Conservation (phyloP, 2,888 invertebrate genomes). For the Tryphoninae sp. region DNA sequence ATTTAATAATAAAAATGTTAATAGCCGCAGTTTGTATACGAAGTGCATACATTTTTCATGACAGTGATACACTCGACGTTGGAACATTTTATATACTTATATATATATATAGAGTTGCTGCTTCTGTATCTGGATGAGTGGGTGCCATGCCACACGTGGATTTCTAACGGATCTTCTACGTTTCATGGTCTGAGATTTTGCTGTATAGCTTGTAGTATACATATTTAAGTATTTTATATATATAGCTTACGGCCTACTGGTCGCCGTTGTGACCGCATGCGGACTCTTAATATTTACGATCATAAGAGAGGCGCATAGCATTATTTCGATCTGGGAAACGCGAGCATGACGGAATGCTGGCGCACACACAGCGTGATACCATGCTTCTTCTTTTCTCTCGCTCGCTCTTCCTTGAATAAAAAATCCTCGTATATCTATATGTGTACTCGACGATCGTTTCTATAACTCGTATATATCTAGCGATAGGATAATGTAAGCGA, state of each 20-base stretch:
- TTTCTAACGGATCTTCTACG: conserved; percentile 75
- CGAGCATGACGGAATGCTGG: conserved; percentile 80
- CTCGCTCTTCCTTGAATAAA: conserved; percentile 49
- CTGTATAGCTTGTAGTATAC: conserved; percentile 23
- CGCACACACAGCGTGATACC: conserved; percentile 59
- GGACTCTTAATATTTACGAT: conserved; percentile 78
- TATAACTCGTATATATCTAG: background rate
- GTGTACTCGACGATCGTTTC: background rate
- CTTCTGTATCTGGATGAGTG: conserved; percentile 67
- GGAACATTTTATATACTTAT: conserved; percentile 3
- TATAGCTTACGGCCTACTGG: conserved; percentile 33
- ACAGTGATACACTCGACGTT: conserved; percentile 36
- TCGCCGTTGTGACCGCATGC: conserved; percentile 39
- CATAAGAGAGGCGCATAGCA: conserved; percentile 79
- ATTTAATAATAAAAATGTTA: conserved; percentile 61
- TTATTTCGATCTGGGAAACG: conserved; percentile 81
- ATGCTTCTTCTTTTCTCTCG: conserved; percentile 24
- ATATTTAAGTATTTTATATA: conserved; percentile 4
- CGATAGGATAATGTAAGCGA: background rate
- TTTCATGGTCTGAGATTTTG: conserved; percentile 28
- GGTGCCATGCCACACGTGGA: conserved; percentile 72
- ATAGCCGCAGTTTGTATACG: conserved; percentile 55
- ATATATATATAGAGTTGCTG: conserved; percentile 64
- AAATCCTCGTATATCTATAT: conserved; percentile 33
- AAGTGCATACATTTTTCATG: conserved; percentile 60